These are phyloP conservation scores for Rhopalosiphum padi DNA, from an alignment of 1,140 invertebrate species.

Conservation along the genomic window DNA sequence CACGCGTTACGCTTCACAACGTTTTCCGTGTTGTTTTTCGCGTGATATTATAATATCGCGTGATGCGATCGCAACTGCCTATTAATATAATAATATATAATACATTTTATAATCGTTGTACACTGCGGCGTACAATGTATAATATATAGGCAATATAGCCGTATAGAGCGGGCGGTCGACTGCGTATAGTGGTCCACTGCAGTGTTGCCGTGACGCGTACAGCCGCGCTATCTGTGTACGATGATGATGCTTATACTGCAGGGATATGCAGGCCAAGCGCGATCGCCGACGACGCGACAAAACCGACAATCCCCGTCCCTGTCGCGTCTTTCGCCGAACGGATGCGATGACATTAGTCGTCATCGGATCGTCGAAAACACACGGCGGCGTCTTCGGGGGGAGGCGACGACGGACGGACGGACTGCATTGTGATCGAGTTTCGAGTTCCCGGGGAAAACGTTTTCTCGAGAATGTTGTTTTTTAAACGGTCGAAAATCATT, in stretches of 20 bases:
- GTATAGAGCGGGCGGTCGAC: too few species aligned
- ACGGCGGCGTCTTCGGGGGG: not conserved
- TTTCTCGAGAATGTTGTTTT: too few species aligned
- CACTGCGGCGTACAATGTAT: not conserved
- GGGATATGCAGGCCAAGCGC: too few species aligned
- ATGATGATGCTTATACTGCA: too few species aligned
- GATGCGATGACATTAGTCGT: not conserved
- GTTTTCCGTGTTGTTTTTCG: not conserved
- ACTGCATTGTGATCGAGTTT: not conserved
- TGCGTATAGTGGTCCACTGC: not conserved
- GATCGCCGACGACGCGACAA: not conserved
- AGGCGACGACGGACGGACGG: not conserved
- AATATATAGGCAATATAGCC: not conserved
- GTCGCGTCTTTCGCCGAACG: not conserved
- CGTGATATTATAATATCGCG: not conserved
- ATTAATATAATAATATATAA: not conserved
- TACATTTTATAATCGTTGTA: not conserved
- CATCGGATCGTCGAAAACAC: not conserved
- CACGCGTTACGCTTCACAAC: not conserved
- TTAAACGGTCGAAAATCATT: not conserved
- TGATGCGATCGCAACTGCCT: not conserved
- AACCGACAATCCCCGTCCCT: not conserved
- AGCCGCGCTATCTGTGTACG: too few species aligned
- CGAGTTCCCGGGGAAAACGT: not conserved
- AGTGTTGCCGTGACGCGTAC: too few species aligned